Evolutionary conservation across 2,797 vertebrate genomes (phyloP), one percentile per base, ranked within the genome.

Genomic region (Alca torda): DNA sequence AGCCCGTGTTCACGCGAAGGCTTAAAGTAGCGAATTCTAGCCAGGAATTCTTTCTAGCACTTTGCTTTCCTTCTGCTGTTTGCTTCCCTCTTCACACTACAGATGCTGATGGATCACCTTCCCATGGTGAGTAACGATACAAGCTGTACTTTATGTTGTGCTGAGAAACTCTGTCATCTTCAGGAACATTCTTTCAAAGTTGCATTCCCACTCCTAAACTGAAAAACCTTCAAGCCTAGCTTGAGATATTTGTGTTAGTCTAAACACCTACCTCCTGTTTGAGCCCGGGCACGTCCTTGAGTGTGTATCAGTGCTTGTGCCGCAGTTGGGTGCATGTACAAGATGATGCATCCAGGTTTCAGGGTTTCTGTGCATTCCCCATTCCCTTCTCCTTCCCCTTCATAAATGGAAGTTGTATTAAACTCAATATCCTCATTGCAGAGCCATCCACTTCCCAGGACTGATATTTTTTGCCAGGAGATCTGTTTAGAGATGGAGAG

Each of bases 51-150:
- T 88, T 90, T 73, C 80, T 79, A 80, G 88, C 46, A 7, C 95
- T 96, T 92, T 83, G 89, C 89, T 87, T 82, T 53, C 90, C 93
- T 92, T 95, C 95, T 96, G 93, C 94, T 91, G 59, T 94, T 95
- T 91, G 56, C 93, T 45, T 86, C 75, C 57, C 48, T 76, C 37
- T 94, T 96, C 54, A 0, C 95, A 63, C 90, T 94, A 4, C 93
- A 93, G 93, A 61, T 82, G 93, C 95, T 76, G 53, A 65, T 70
- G 74, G 93, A 87, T 93, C 90, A 94, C 93, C 94, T 92, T 90
- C 80, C 69, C 1, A 0, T 63, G 87, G 88, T 78, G 82, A 81
- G 65, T 61, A 85, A 73, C 0, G 41, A 65, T 41, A 75, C 68
- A 19, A 3, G 5, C 68, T 13, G n/a, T 91, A 5, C 91, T 74